phyloP scores from a whole-genome alignment of 2,797 vertebrate species.

The Coilia nasus region DNA sequence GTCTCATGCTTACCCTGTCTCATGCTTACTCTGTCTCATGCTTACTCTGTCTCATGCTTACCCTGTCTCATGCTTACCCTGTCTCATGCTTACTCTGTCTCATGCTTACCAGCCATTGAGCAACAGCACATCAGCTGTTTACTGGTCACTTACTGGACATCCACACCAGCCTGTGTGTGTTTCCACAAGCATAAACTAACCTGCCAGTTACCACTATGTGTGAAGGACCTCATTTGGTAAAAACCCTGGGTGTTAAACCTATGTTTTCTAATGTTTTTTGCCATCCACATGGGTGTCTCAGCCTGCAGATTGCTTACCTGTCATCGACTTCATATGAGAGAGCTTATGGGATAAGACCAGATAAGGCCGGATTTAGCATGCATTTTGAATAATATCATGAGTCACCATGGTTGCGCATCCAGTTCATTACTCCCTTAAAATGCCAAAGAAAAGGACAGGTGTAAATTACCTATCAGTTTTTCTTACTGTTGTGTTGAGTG shows the following conservation, averaged over 20 bases:
- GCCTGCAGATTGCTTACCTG: not conserved
- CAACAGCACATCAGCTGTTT: not conserved
- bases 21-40: no score
- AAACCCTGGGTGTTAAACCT: not conserved
- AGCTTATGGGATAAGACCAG: not conserved
- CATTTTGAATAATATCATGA: not conserved
- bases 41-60: no score
- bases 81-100: no score
- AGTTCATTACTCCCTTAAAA: not conserved
- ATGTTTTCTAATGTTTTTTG: not conserved
- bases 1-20: slow-evolving; percentile 8
- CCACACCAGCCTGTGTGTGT: not conserved
- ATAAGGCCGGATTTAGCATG: not conserved
- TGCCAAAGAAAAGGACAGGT: not conserved
- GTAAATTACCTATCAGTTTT: not conserved
- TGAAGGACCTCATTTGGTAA: not conserved
- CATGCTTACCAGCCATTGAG: not conserved
- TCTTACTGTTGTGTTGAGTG: no score
- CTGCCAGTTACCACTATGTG: no score
- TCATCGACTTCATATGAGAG: not conserved
- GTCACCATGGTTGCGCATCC: not conserved
- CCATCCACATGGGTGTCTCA: not conserved
- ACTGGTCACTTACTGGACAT: not conserved
- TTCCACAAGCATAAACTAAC: not conserved
- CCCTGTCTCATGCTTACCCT: no score